Evolutionary conservation across 2,888 invertebrate genomes (phyloP).

Genomic region (Melipona beecheii): DNA sequence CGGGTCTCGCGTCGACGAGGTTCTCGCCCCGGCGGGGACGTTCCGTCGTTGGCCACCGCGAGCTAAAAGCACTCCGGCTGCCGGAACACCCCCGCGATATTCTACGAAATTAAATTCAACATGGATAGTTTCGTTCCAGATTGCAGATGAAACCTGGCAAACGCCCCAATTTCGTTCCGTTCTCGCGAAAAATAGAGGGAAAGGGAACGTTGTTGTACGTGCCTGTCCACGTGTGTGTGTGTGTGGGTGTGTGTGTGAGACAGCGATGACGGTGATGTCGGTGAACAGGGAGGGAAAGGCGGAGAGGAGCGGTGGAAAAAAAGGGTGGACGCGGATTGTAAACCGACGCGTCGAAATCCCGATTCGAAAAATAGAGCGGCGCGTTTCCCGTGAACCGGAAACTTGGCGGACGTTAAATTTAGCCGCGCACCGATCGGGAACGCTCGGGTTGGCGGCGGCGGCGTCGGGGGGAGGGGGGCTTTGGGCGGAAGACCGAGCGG

Average conservation of each 20-base stretch:
- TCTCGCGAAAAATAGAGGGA: constrained; percentile 22
- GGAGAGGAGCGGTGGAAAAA: background rate
- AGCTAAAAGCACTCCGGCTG: constrained; percentile 10
- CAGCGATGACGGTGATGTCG: background rate
- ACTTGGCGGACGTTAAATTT: constrained; percentile 53
- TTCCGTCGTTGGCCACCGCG: background rate
- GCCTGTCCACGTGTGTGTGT: background rate
- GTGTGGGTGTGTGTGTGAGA: background rate
- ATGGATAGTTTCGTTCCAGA: constrained; percentile 34
- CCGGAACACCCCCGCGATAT: constrained; percentile 6
- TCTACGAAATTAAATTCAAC: constrained; percentile 43
- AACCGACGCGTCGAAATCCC: constrained; percentile 42
- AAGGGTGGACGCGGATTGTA: constrained; percentile 20
- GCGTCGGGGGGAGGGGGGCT: too few relatives aligned
- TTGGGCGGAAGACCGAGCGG: background rate
- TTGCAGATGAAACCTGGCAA: constrained; percentile 38
- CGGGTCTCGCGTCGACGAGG: background rate
- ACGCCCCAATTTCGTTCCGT: constrained; percentile 50
- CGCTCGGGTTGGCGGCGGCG: background rate
- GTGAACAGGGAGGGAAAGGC: background rate
- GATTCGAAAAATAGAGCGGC: constrained; percentile 48
- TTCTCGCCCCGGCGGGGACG: background rate
- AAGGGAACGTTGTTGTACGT: background rate
- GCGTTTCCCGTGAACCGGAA: constrained; percentile 48
- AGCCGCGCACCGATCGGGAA: constrained; percentile 36